A percentile compares a stretch with the other conserved stretches of the same genome.
Conservation (phyloP, 2,888 invertebrate species). For the Heliconius ethilla region DNA sequence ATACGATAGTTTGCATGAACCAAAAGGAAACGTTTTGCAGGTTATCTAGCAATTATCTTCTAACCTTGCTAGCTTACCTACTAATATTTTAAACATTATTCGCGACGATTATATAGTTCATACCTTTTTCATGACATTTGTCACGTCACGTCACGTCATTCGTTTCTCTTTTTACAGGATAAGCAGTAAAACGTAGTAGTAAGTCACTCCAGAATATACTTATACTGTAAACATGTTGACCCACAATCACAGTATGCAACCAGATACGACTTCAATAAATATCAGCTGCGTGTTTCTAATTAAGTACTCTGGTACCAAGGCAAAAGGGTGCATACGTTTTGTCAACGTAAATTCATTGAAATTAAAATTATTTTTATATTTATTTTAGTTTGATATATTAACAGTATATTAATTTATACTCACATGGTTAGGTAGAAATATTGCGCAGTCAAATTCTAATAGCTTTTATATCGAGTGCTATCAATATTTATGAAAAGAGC, state of each 20-base stretch:
- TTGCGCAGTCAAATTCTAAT: not conserved
- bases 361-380: too few species aligned
- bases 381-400: not conserved
- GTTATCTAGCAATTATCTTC: not conserved
- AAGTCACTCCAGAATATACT: too few species aligned
- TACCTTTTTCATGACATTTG: not conserved
- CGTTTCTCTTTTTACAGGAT: too few species aligned
- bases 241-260: too few species aligned
- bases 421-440: not conserved
- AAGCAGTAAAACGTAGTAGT: too few species aligned
- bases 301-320: too few species aligned
- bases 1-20: not conserved
- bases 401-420: not conserved
- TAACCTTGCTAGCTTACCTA: not conserved
- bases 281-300: too few species aligned
- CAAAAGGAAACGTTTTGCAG: not conserved
- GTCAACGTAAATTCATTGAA: too few species aligned
- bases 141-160: not conserved
- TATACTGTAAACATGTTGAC: too few species aligned
- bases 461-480: conserved; percentile 15
- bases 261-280: too few species aligned
- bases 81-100: not conserved
- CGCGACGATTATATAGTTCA: not conserved
- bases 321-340: too few species aligned
- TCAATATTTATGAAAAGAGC: conserved; percentile 12